These are phyloP conservation scores for Rhea pennata DNA, from an alignment of 2,113 vertebrate species.

Conservation along the genomic window DNA sequence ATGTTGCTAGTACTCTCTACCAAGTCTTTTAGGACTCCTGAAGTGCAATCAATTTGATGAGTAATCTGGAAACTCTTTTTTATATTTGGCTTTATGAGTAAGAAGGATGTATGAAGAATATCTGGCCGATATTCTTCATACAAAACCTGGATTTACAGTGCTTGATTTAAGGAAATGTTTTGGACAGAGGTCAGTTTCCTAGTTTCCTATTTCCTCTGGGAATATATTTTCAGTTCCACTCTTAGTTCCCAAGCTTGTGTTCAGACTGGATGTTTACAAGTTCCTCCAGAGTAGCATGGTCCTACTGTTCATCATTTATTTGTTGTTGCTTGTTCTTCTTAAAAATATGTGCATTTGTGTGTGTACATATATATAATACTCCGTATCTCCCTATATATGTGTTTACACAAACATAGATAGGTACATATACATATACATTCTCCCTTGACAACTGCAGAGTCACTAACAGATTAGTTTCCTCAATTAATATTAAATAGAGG, in stretches of 20 bases:
- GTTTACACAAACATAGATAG: no score
- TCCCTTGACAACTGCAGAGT: not conserved
- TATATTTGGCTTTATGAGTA: not conserved
- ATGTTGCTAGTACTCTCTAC: not conserved
- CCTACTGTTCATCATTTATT: not conserved
- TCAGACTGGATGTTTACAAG: not conserved
- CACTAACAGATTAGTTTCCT: not conserved
- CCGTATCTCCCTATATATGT: no score
- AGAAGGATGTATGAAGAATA: not conserved
- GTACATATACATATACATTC: not conserved
- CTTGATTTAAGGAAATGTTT: not conserved
- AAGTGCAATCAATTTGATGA: not conserved
- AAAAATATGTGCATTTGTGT: not conserved
- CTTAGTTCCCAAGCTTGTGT: not conserved
- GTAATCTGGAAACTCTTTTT: not conserved
- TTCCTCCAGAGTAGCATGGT: not conserved
- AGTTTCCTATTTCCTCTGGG: not conserved
- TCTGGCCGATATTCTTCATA: not conserved
- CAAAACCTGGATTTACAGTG: not conserved
- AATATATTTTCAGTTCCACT: not conserved
- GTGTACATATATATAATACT: not conserved
- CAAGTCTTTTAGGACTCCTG: not conserved
- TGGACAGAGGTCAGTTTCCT: not conserved
- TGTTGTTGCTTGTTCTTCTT: not conserved
- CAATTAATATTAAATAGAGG: slow-evolving; percentile 1